Conservation (phyloP, 2,113 vertebrate genomes). For the Chloebia gouldiae region DNA sequence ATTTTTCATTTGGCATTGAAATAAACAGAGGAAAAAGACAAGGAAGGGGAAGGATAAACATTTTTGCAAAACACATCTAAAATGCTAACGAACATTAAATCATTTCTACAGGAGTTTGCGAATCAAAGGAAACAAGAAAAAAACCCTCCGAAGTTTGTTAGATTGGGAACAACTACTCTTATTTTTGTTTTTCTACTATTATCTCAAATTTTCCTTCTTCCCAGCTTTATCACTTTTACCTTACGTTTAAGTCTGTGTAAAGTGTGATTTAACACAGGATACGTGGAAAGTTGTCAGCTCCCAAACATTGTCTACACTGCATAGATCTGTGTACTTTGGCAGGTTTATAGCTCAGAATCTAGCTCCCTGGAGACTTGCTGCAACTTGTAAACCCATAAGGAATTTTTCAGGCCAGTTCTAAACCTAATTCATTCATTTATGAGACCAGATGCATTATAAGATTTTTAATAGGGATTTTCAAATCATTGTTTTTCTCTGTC, state of each 20-base stretch:
- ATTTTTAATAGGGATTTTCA: slow-evolving; percentile 15
- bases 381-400: slow-evolving; percentile 71
- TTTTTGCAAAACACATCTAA: slow-evolving; percentile 6
- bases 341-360: slow-evolving; percentile 63
- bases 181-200: background rate
- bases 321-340: slow-evolving; percentile 64
- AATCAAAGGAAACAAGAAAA: slow-evolving; percentile 21
- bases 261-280: slow-evolving; percentile 50
- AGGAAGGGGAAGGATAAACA: slow-evolving; percentile 44
- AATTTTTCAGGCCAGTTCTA: slow-evolving; percentile 69
- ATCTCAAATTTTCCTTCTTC: slow-evolving; percentile 40
- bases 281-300: slow-evolving; percentile 65
- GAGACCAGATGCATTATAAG: slow-evolving; percentile 51
- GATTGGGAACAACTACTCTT: background rate
- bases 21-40: slow-evolving; percentile 46
- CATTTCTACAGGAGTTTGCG: background rate
- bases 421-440: slow-evolving; percentile 63
- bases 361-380: slow-evolving; percentile 53
- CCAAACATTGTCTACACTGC: slow-evolving; percentile 35
- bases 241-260: slow-evolving; percentile 23
- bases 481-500: slow-evolving; percentile 48
- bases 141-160: slow-evolving; percentile 2
- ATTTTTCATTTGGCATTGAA: slow-evolving; percentile 17
- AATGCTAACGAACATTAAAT: background rate
- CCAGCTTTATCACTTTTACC: slow-evolving; percentile 24